Evolutionary conservation across 2,113 vertebrate genomes (phyloP), one percentile per base, ranked within the genome.

Genomic region (Cacatua alba): DNA sequence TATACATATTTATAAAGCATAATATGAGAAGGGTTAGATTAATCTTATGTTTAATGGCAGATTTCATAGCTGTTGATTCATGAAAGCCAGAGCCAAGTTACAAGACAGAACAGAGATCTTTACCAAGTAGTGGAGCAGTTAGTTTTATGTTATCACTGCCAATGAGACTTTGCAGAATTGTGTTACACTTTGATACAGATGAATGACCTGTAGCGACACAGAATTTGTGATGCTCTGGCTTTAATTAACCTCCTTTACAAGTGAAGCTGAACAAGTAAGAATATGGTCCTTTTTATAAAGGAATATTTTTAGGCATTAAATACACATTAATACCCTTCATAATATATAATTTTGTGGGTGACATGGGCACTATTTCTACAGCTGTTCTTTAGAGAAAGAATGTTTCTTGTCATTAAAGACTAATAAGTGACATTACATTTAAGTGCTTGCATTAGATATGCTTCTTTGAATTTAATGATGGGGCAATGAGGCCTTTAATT

Each of bases 401-500:
- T 98, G 98, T 98, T 98, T 98, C 98, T 98, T 95, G 97, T 97
- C 98, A 98, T 98, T 98, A 98, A 97, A 98, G 98, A 98, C 98
- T 98, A 98, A 98, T 98, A 98, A 98, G 97, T 98, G 98, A 98
- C 97, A 98, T 98, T 98, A 98, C 97, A 95, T 98, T 98, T 98
- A 98, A 98, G 96, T 97, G 98, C 96, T 98, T 92, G 83, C 97
- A 98, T 98, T 98, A 98, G 98, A 98, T 98, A 97, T 98, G 98
- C 98, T 98, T 96, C 98, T 98, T 98, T 98, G 98, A 97, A 98
- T 98, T 98, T 98, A 98, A 98, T 96, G 98, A 98, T 98, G 97
- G 98, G 97, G 98, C 98, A 98, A 98, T 98, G 98, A 98, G 98
- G 98, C 98, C 97, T 98, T 98, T 98, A 98, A 98, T 98, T 98